Evolutionary conservation across 2,888 invertebrate genomes (phyloP).

Genomic region (Formica aserva): DNA sequence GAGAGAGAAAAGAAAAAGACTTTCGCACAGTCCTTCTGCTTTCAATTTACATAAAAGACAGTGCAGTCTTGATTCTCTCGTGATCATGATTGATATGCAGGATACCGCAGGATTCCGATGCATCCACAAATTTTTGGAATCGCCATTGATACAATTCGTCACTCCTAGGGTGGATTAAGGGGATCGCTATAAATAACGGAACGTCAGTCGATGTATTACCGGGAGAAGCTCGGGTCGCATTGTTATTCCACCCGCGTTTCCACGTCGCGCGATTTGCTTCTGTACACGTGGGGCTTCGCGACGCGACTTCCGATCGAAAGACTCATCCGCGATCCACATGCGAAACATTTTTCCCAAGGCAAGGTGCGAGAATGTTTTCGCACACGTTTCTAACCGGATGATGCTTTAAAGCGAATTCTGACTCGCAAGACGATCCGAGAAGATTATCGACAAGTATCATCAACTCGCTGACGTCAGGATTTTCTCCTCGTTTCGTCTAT

Average conservation of each 20-base stretch:
- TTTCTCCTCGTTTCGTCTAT: not conserved
- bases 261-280: conserved; percentile 72
- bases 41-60: not conserved
- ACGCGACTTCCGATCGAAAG: conserved; percentile 63
- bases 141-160: conserved; percentile 72
- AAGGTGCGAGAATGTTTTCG: conserved; percentile 21
- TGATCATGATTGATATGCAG: conserved; percentile 66
- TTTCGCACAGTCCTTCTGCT: not conserved
- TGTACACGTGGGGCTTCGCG: conserved; percentile 60
- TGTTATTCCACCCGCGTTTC: conserved; percentile 79
- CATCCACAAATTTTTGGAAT: conserved; percentile 64
- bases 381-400: not conserved
- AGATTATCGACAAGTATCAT: conserved; percentile 50
- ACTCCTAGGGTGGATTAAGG: conserved; percentile 78
- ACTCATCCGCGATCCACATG: conserved; percentile 54
- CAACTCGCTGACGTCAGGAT: conserved; percentile 10
- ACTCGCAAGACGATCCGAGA: not conserved
- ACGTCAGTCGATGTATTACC: conserved; percentile 83
- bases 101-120: conserved; percentile 49
- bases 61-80: conserved; percentile 32
- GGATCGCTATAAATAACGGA: conserved; percentile 82
- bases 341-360: conserved; percentile 42
- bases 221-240: conserved; percentile 80
- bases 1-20: not conserved
- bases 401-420: conserved; percentile 9